Conservation (phyloP, 2,113 vertebrate genomes). For the Peromyscus californicus region DNA sequence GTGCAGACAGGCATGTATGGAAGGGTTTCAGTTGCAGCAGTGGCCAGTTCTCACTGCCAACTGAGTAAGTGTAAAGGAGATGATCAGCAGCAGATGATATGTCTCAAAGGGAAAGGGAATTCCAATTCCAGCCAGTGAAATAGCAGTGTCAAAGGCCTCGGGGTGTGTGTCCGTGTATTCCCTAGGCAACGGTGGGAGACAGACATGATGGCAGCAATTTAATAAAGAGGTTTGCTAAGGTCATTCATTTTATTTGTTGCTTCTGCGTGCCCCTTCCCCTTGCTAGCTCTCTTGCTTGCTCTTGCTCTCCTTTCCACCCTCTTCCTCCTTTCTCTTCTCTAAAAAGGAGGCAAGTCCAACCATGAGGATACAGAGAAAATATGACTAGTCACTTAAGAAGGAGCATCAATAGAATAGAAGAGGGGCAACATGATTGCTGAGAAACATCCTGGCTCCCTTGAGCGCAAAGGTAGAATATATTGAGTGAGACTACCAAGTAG, state of each 20-base stretch:
- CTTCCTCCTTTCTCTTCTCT: background rate
- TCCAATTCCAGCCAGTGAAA: background rate
- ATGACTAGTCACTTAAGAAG: background rate
- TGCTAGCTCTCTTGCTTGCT: background rate
- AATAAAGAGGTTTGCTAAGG: background rate
- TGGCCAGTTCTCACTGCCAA: background rate
- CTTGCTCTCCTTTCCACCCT: no score
- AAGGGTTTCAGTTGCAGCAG: background rate
- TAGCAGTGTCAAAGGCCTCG: background rate
- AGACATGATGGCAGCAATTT: background rate
- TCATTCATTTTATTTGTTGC: background rate
- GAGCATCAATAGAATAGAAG: background rate
- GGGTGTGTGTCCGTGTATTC: no score
- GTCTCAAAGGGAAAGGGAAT: background rate
- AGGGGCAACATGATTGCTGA: background rate
- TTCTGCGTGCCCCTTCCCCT: background rate
- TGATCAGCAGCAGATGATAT: background rate
- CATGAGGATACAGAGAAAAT: background rate
- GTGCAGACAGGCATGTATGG: background rate
- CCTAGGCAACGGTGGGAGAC: background rate
- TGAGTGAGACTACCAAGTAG: background rate
- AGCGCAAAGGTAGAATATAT: background rate
- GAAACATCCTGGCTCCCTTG: background rate
- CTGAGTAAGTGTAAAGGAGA: background rate
- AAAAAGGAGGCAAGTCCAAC: background rate